Evolutionary conservation across 2,113 vertebrate genomes (phyloP).

Genomic region (Cairina moschata): DNA sequence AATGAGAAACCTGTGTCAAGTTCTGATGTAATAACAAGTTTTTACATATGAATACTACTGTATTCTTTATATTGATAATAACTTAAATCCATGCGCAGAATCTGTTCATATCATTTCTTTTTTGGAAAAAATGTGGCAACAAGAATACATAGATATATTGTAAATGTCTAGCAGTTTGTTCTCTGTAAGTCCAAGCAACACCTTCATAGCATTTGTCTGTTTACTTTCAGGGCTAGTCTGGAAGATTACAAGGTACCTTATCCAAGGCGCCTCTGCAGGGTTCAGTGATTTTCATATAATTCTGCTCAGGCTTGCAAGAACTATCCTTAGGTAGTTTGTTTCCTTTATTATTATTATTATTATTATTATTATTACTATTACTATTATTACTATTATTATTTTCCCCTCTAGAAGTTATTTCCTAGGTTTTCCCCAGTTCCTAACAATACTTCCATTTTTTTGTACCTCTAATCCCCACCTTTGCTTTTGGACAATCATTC

Average conservation of each 20-base stretch:
- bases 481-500: neutral
- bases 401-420: neutral
- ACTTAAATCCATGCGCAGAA: neutral
- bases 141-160: neutral
- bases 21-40: neutral
- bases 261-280: neutral
- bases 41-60: neutral
- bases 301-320: neutral
- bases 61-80: neutral
- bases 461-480: neutral
- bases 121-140: neutral
- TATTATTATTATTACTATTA: no score
- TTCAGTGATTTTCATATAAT: neutral
- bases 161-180: neutral
- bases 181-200: neutral
- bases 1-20: neutral
- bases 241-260: neutral
- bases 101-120: neutral
- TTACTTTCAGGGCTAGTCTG: neutral
- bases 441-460: neutral
- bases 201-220: neutral
- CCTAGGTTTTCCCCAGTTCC: neutral
- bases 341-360: no score
- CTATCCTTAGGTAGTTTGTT: neutral
- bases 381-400: no score